Conservation (phyloP, 92 coral and sea anemone species). For the Scolanthus callimorphus region DNA sequence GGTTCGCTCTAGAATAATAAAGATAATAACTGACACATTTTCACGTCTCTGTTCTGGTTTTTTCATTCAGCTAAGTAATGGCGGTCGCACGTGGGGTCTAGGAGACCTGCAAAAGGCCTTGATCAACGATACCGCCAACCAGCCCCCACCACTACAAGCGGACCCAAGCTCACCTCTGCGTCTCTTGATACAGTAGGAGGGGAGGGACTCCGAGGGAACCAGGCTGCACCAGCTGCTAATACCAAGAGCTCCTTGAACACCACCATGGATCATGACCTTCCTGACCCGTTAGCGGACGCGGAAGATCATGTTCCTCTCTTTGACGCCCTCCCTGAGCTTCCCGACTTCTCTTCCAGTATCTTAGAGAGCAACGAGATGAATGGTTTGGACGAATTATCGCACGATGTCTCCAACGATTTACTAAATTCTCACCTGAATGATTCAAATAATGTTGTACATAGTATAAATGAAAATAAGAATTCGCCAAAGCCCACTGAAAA, state of each 20-base stretch:
- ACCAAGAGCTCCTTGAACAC: slow-evolving; percentile 46
- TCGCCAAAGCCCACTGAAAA: background rate
- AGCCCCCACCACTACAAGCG: slow-evolving; percentile 34
- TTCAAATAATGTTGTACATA: background rate
- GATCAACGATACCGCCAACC: background rate
- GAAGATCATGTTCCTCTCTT: slow-evolving; percentile 7
- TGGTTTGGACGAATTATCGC: background rate
- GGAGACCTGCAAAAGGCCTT: slow-evolving; percentile 30
- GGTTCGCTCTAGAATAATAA: no score
- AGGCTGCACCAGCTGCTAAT: slow-evolving; percentile 70
- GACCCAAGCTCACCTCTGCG: slow-evolving; percentile 31
- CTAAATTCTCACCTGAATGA: background rate
- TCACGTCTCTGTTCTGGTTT: no score
- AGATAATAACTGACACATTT: no score
- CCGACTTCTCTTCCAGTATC: slow-evolving; percentile 7
- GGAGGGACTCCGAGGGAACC: slow-evolving; percentile 81
- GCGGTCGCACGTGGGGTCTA: slow-evolving; percentile 31
- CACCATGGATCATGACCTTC: slow-evolving; percentile 4
- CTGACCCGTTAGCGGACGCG: slow-evolving; percentile 14
- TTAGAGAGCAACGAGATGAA: background rate
- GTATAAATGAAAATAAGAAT: slow-evolving; percentile 1
- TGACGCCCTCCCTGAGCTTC: slow-evolving; percentile 9
- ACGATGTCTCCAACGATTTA: background rate
- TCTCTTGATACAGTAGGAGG: slow-evolving; percentile 56
- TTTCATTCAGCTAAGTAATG: background rate